Percentiles rank a stretch among this genome's conserved stretches.
These are phyloP conservation scores for Pitangus sulphuratus DNA, from an alignment of 2,797 vertebrate species.

Conservation along the genomic window DNA sequence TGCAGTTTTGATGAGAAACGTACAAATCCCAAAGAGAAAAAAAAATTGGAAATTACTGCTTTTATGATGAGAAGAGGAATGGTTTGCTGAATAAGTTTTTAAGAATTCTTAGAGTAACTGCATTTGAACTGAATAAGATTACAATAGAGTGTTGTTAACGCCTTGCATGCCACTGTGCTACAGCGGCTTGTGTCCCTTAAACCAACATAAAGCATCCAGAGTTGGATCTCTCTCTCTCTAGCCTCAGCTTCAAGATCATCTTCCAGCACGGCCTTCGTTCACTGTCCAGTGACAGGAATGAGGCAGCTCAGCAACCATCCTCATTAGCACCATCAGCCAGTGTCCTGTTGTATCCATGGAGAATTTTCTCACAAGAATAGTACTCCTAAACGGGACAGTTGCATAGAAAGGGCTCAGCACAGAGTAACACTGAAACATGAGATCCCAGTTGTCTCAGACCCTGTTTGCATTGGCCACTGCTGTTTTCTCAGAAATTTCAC, in stretches of 20 bases:
- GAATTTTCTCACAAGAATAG: neutral
- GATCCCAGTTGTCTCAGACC: neutral
- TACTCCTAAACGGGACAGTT: neutral
- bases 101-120: neutral
- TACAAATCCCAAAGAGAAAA: neutral
- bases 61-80: neutral
- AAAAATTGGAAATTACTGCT: neutral
- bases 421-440: neutral
- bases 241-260: neutral
- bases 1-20: neutral
- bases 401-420: neutral
- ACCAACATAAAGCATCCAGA: neutral
- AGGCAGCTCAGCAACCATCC: neutral
- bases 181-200: neutral
- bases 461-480: neutral
- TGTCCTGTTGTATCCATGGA: neutral
- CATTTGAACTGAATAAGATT: neutral
- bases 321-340: neutral
- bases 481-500: conserved; percentile 4
- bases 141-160: neutral
- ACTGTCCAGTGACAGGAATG: neutral
- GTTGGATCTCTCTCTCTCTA: neutral
- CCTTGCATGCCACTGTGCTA: neutral
- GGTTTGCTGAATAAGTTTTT: neutral
- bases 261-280: neutral